Evolutionary conservation across 2,888 invertebrate species (phyloP), one percentile per base, ranked within the genome.

Genomic region (Temnothorax unifasciatus): DNA sequence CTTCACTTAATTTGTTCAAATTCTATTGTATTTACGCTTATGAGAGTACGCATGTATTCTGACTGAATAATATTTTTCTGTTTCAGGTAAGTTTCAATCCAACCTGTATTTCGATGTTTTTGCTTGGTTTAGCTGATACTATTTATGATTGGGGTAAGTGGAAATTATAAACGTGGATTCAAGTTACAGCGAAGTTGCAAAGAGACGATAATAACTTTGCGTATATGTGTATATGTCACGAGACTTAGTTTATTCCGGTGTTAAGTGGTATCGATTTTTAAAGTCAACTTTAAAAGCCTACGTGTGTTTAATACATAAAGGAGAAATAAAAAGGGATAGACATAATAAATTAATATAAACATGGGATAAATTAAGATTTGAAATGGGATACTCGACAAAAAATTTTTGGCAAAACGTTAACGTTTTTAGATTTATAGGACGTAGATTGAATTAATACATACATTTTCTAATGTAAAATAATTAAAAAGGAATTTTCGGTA

Each of bases 21-120:
- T 18, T 25, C 2, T 13, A n/a, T 69, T 6, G 6, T 4, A 21
- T 57, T 57, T 15, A 15, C 15, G 38, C 38, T 61, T 74, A 74
- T 21, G 34, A 15, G 13, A 75, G 21, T 47, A 63, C 3, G 15
- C 2, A 50, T 47, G 13, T 8, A 4, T 25, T 52, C 38, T 38
- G 9, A 77, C 29, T 66, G 15, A 18, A 66, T 66, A 25, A 41
- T 52, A 47, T 66, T 54, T 77, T 77, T 82, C 11, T 83, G 76
- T 83, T 83, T 66, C n/a, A 83, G 76, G 83, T 83, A 83, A 84
- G 79, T 84, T 54, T 38, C 54, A 38, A 47, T 18, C 44, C 21
- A 11, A 15, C 4, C 15, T 38, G 15, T 50, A 47, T 64, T 47
- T 41, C 29, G 57, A 3, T n/a, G 25, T 29, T 73, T 47, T 73